phyloP scores from a whole-genome alignment of 2,113 vertebrate species.

The Phaetusa simplex region DNA sequence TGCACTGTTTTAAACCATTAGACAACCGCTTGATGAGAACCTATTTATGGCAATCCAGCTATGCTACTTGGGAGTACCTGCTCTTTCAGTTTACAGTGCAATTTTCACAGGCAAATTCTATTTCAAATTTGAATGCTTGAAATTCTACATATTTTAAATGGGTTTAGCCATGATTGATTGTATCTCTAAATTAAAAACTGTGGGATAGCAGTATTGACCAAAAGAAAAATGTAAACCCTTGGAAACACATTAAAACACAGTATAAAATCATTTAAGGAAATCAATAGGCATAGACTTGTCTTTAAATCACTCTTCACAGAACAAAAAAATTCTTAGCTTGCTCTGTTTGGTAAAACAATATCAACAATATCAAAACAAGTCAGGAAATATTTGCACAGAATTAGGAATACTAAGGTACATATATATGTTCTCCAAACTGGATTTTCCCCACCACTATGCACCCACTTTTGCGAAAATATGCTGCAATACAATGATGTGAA shows the following conservation, averaged over 20 bases:
- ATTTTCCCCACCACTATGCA: background rate
- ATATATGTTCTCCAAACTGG: background rate
- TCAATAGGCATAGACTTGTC: background rate
- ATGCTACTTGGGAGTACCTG: background rate
- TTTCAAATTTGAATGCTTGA: background rate
- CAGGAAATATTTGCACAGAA: background rate
- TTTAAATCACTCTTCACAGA: background rate
- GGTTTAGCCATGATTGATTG: background rate
- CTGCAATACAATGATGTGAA: background rate
- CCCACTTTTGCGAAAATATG: background rate
- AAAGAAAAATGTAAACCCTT: background rate
- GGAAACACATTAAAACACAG: background rate
- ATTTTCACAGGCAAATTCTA: background rate
- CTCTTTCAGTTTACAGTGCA: background rate
- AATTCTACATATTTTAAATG: background rate
- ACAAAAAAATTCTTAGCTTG: background rate
- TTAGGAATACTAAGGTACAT: background rate
- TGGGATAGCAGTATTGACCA: background rate
- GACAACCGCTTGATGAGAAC: too few relatives aligned
- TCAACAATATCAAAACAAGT: too few relatives aligned
- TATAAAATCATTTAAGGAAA: background rate
- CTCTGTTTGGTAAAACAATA: background rate
- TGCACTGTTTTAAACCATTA: background rate
- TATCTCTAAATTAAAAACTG: background rate
- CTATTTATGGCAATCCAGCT: background rate